Evolutionary conservation across 2,113 vertebrate genomes (phyloP), one percentile per base, ranked within the genome.

Genomic region (Mobula birostris): DNA sequence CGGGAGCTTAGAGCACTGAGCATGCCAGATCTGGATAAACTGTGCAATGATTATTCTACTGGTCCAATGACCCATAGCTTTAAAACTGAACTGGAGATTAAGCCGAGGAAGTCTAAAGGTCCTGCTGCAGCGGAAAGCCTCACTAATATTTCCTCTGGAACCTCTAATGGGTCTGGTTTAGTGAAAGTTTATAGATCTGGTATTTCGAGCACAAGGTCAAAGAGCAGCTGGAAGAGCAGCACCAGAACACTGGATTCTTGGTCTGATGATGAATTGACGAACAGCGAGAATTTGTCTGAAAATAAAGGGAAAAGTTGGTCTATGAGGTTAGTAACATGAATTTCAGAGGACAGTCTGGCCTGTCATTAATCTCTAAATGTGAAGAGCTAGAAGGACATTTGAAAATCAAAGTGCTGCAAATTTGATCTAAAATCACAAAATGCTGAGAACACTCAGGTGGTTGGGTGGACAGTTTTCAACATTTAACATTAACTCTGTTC

Each of bases 11-110:
- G 98, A 32, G 98, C 98, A 1, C 95, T 98, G 94, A 99, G 98
- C 94, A 99, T 99, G 98, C 98, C 98, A 0, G 98, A 99, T 94
- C 95, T 99, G 4, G 98, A 98, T 95, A 99, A 98, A 94, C 96
- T 99, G 2, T 98, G 97, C 1, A 95, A 95, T 0, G 97, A 97
- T 17, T 97, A 97, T 94, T 95, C 96, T 0, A 95, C 94, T 1
- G 95, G 96, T 0, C 90, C 96, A 0, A 94, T 95, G 0, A 80
- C 96, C 0, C 0, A 94, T 5, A 95, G 95, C 92, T 97, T 97
- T 95, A 97, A 97, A 95, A 97, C 97, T 0, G 97, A 98, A 90
- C 94, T 97, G 94, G 97, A 97, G 94, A 96, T 97, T 40, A 94
- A 94, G 0, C 96, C 97, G 24, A 79, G 68, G 82, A 95, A 94